Conservation (phyloP, 2,797 vertebrate species). For the Microhierax caerulescens region DNA sequence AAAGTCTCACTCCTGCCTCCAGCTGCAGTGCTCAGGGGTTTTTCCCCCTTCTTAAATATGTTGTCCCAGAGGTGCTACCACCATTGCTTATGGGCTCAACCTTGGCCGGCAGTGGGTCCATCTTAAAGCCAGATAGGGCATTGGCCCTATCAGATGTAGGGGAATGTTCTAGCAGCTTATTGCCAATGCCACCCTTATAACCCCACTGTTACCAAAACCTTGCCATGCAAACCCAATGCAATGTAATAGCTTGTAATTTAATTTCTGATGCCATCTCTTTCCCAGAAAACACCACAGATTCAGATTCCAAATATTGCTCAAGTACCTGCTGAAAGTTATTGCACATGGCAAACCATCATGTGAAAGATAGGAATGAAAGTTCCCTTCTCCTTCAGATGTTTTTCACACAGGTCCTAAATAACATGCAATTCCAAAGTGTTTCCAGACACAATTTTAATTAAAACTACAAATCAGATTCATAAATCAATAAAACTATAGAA, state of each 20-base stretch:
- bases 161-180: not conserved
- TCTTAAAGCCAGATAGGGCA: fast-evolving
- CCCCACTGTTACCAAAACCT: not conserved
- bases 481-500: not conserved
- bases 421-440: not conserved
- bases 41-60: no score
- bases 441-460: not conserved
- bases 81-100: no score
- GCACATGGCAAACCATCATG: not conserved
- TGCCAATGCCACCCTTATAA: not conserved
- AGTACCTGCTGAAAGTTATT: not conserved
- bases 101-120: no score
- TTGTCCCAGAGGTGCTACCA: no score
- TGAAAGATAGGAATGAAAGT: not conserved
- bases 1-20: no score
- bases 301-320: not conserved
- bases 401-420: not conserved
- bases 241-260: not conserved
- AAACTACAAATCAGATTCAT: not conserved
- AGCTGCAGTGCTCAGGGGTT: no score
- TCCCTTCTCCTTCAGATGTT: not conserved
- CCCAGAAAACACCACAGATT: not conserved
- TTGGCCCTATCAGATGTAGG: not conserved
- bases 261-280: not conserved
- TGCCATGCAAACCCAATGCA: not conserved